phyloP scores from a whole-genome alignment of 2,888 invertebrate species.

The Protonemura montana region DNA sequence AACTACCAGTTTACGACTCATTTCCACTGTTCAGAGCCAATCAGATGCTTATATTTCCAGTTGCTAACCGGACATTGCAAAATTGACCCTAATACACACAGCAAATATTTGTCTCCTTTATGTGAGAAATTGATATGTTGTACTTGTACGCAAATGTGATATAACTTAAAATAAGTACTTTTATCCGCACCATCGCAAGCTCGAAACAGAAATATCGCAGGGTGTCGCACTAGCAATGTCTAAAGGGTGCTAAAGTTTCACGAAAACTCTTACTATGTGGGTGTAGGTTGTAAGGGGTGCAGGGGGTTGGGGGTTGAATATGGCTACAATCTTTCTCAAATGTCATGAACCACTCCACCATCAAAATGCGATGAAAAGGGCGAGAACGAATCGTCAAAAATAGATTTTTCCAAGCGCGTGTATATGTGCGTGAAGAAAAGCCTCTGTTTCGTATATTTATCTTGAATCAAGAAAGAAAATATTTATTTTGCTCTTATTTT shows the following conservation, averaged over 20 bases:
- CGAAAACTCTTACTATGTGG: neutral
- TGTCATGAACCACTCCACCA: slow-evolving; percentile 37
- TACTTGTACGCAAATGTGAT: neutral
- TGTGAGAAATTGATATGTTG: no score
- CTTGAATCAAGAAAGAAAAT: slow-evolving; percentile 15
- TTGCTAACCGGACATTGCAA: no score
- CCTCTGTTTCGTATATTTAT: slow-evolving; percentile 24
- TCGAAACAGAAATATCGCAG: neutral
- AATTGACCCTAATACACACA: no score
- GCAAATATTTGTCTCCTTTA: no score
- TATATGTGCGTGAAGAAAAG: neutral
- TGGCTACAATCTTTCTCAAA: slow-evolving; percentile 33
- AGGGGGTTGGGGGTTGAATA: neutral
- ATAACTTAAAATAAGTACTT: neutral
- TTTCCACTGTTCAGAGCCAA: no score
- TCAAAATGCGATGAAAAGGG: slow-evolving; percentile 34
- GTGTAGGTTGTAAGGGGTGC: neutral
- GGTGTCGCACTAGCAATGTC: neutral
- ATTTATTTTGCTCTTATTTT: slow-evolving; percentile 21
- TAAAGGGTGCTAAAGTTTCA: neutral
- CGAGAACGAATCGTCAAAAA: slow-evolving; percentile 24
- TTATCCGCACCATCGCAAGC: neutral
- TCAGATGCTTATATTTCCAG: no score
- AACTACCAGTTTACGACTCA: no score
- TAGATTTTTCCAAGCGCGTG: slow-evolving; percentile 5